Evolutionary conservation across 2,888 invertebrate genomes (phyloP).

Genomic region (Rugalucina vietnamica): DNA sequence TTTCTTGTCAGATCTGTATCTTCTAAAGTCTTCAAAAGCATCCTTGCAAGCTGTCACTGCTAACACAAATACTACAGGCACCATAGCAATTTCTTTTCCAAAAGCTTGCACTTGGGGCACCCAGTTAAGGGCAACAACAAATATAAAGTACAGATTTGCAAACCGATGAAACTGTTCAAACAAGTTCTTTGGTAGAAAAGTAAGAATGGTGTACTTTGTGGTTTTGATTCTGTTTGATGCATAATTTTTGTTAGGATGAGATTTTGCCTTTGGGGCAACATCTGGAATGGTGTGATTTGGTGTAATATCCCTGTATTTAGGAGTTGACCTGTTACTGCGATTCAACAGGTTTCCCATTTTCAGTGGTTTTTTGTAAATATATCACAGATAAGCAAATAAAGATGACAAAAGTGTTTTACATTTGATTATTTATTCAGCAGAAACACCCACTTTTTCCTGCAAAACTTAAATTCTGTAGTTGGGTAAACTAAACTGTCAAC

Average conservation of each 20-base stretch:
- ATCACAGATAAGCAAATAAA: slow-evolving; percentile 4
- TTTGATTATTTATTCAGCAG: background rate
- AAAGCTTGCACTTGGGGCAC: slow-evolving; percentile 94
- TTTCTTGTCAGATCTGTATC: slow-evolving; percentile 95
- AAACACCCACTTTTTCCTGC: background rate
- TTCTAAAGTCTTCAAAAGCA: slow-evolving; percentile 95
- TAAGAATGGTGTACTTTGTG: slow-evolving; percentile 93
- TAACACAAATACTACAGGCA: slow-evolving; percentile 96
- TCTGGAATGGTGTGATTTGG: slow-evolving; percentile 73
- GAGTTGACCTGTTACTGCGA: slow-evolving; percentile 66
- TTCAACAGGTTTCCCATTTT: slow-evolving; percentile 73
- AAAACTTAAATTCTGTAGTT: too few species aligned
- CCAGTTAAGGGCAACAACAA: slow-evolving; percentile 98
- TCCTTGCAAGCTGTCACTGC: slow-evolving; percentile 97
- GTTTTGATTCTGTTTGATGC: slow-evolving; percentile 78
- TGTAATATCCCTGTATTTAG: slow-evolving; percentile 68
- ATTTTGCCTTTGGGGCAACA: slow-evolving; percentile 45
- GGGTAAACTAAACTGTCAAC: too few species aligned
- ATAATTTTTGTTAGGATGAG: slow-evolving; percentile 77
- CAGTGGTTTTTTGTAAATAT: background rate
- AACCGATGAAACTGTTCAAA: slow-evolving; percentile 99
- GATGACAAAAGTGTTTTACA: background rate
- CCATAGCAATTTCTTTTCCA: slow-evolving; percentile 97
- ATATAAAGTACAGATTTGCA: slow-evolving; percentile 98
- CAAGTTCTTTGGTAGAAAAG: slow-evolving; percentile 97